Evolutionary conservation across 2,797 vertebrate species (phyloP), one percentile per base, ranked within the genome.

Genomic region (Acrocephalus scirpaceus): DNA sequence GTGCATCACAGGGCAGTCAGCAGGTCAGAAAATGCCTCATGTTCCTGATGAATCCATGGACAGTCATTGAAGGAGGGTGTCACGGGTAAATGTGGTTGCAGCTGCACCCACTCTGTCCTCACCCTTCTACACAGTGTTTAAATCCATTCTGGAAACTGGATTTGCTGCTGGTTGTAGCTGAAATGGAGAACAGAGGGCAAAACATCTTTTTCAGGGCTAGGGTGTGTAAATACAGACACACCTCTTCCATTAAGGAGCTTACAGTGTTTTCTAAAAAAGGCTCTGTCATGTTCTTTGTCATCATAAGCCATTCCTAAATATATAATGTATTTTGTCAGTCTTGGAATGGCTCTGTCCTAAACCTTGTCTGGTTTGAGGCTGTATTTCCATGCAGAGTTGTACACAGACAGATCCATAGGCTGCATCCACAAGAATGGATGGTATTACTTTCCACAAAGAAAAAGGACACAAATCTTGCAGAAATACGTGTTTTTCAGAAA

Each of bases 401-500:
- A 70, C 10, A 51, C 19, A 48, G 32, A 36, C 38, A 72, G 29
- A 67, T 38, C 32, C 4, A 2, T 7, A 27, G 47, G 25, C n/a
- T 73, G 29, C 56, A 60, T 66, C 18, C 20, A 38, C 48, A 45
- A 30, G 22, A 75, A 62, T 25, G 54, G 60, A n/a, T 10, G 25
- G 10, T 40, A 53, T 17, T 76, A 58, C 23, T 44, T 86, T 32
- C 51, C 56, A 54, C 42, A 16, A 30, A 48, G 54, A 70, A 67
- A 75, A 64, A 60, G 4, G 27, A 83, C 62, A 29, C 26, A 38
- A 53, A 13, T 78, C 62, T 75, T 66, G 61, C 64, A 93, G 83
- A 96, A 91, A 75, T 53, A 48, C 1, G 4, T 53, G 51, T 91
- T 97, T 90, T 89, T 91, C 95, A 94, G 95, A 97, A 97, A 90